Conservation (phyloP, 1,140 invertebrate genomes). For the Drosophila busckii region DNA sequence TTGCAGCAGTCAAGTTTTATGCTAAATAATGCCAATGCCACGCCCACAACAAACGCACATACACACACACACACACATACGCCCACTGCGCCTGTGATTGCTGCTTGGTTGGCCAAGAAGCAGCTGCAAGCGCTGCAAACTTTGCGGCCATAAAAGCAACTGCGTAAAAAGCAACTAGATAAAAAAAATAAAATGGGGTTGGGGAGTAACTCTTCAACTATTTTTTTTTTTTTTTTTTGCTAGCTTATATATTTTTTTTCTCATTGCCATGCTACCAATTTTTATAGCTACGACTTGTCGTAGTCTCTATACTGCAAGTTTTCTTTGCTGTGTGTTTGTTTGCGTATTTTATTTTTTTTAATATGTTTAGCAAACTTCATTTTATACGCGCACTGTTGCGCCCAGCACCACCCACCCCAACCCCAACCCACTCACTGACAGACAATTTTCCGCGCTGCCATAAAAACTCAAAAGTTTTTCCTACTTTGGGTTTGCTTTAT, state of each 20-base stretch:
- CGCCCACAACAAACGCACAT: conserved; percentile 19
- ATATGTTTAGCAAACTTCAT: conserved; percentile 73
- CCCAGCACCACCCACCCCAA: not conserved
- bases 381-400: conserved; percentile 34
- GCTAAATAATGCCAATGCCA: conserved; percentile 64
- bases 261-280: conserved; percentile 55
- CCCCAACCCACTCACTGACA: conserved; percentile 1
- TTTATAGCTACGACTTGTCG: conserved; percentile 52
- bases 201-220: conserved; percentile 34
- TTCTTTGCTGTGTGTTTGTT: conserved; percentile 5
- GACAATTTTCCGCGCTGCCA: conserved; percentile 71
- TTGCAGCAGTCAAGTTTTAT: conserved; percentile 50
- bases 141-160: conserved; percentile 60
- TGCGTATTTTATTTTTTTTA: conserved; percentile 45
- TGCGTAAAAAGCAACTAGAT: conserved; percentile 25
- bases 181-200: too few relatives aligned
- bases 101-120: conserved; percentile 9
- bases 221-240: conserved; percentile 38
- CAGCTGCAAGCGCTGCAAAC: conserved; percentile 37
- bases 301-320: not conserved
- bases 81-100: conserved; percentile 24
- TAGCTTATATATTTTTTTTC: conserved; percentile 72
- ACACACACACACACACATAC: not conserved
- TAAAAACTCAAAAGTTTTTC: conserved; percentile 64
- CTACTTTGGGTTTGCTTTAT: too few relatives aligned